Base-by-base conservation (phyloP, 2,888 invertebrate genomes). In the Nemurella pictetii region DNA sequence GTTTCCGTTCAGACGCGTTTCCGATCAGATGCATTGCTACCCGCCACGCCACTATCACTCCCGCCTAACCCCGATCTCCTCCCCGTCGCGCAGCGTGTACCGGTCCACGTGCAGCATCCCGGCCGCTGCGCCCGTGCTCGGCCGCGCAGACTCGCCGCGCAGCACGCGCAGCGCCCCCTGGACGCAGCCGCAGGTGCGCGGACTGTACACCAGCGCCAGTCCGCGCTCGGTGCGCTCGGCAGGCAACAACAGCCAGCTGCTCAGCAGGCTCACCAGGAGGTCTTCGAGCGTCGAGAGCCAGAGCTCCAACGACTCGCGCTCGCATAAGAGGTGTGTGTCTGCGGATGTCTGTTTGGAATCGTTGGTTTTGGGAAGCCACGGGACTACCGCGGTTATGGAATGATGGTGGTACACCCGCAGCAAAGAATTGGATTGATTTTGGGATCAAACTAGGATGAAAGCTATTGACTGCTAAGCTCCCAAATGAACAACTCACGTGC, bases 271-370 rank as follows among this genome's bases (percentile, higher is more conserved):
- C 86, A 88, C 88, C 15, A 84, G 89, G 32, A 87, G 90, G 30
- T 90, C 90, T 0, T 96, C 96, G 85, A 96, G 96, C 87, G 95
- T 97, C 32, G 97, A 97, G 90, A 97, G 97, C 88, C 97, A 96
- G 90, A 97, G 96, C 90, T 96, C 96, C 32, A 96, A 95, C 87
- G 97, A 97, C 89, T 96, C 95, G 7, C 92, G 95, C 87, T 94
- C 95, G 20, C 95, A 95, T 89, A 86, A 86, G 36, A 83, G 85
- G 86, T 85, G 27, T 20, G 84, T 80, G 15, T 29, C n/a, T n/a
- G n/a, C n/a, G n/a, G n/a, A n/a, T n/a, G n/a, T n/a, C n/a, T n/a
- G n/a, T n/a, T n/a, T n/a, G n/a, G n/a, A n/a, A n/a, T n/a, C n/a
- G n/a, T n/a, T n/a, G n/a, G n/a, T n/a, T n/a, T n/a, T n/a, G n/a